A percentile compares a stretch with the other conserved stretches of the same genome.
phyloP scores from a whole-genome alignment of 2,888 invertebrate species.

The Drosophila eohydei region DNA sequence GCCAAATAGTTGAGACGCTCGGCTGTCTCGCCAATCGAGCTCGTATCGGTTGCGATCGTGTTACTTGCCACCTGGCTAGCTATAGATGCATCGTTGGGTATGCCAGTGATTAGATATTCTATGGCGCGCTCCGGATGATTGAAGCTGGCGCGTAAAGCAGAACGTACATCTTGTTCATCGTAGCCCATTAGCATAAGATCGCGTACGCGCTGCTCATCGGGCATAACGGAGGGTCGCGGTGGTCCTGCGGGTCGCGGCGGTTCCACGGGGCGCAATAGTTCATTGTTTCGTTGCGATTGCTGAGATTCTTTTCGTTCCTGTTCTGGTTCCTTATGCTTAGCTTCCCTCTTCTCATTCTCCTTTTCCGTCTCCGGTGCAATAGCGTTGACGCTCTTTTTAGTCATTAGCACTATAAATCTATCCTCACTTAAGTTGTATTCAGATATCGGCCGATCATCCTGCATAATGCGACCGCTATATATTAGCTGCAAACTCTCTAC shows the following conservation, averaged over 20 bases:
- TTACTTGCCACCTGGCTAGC: background rate
- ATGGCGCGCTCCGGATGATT: conserved; percentile 99
- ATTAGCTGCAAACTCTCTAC: conserved; percentile 95
- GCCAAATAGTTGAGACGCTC: conserved; percentile 28
- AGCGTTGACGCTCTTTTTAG: conserved; percentile 80
- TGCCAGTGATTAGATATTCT: conserved; percentile 96
- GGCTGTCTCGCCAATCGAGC: conserved; percentile 7
- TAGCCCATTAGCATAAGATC: conserved; percentile 92
- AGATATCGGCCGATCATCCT: conserved; percentile 92
- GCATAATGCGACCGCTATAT: conserved; percentile 96
- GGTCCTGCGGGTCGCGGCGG: background rate
- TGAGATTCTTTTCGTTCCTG: background rate
- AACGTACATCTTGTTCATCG: conserved; percentile 91
- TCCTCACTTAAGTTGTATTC: conserved; percentile 97
- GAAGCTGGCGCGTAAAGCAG: conserved; percentile 96
- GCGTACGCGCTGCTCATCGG: conserved; percentile 65
- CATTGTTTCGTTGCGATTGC: background rate
- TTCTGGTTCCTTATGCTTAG: background rate
- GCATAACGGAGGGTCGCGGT: conserved; percentile 38
- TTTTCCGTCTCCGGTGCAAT: background rate
- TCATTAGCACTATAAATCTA: conserved; percentile 98
- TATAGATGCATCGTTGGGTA: conserved; percentile 85
- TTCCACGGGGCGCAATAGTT: background rate
- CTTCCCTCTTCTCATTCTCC: background rate
- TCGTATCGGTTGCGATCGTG: background rate